Evolutionary conservation across 2,797 vertebrate genomes (phyloP), one percentile per base, ranked within the genome.

Genomic region (Meriones psammophilus): DNA sequence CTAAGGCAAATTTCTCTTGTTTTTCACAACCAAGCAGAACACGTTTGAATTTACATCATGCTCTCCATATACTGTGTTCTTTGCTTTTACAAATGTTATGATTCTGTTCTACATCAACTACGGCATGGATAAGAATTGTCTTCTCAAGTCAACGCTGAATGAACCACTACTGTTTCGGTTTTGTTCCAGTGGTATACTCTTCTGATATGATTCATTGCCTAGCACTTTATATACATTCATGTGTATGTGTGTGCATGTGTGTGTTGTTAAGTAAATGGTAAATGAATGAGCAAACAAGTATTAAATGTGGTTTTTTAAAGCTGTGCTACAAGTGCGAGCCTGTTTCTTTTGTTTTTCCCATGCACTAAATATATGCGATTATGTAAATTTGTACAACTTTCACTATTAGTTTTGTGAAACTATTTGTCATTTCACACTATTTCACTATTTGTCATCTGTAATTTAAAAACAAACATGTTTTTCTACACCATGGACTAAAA

Each of bases 271-370:
- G 5, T 18, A 68, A 71, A 66, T n/a, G 1, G 7, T 60, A 2
- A 95, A 69, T 74, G 2, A 83, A 6, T 86, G 24, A 88, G 68
- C 56, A 2, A 39, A 9, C 4, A 66, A 14, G 46, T 54, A 36
- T 60, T 73, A 80, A 92, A 83, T 77, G 2, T 42, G 54, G 3
- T 62, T 92, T 74, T 86, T n/a, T 71, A 10, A 56, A 56, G 1
- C 5, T 14, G 87, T 87, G 68, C 39, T n/a, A 14, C 8, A 60
- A 60, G 28, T 42, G 7, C 54, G 36, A 28, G 0, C 56, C 5
- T 81, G 0, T 60, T 62, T 50, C n/a, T 94, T 86, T 85, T 58
- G 20, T 64, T 78, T 50, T 96, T 91, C n/a, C 62, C 30, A 79
- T 20, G 77, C 89, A 93, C 42, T 92, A 91, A 91, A 90, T 5